These are phyloP conservation scores for Nyctibius grandis DNA, from an alignment of 2,797 vertebrate species.

Conservation along the genomic window DNA sequence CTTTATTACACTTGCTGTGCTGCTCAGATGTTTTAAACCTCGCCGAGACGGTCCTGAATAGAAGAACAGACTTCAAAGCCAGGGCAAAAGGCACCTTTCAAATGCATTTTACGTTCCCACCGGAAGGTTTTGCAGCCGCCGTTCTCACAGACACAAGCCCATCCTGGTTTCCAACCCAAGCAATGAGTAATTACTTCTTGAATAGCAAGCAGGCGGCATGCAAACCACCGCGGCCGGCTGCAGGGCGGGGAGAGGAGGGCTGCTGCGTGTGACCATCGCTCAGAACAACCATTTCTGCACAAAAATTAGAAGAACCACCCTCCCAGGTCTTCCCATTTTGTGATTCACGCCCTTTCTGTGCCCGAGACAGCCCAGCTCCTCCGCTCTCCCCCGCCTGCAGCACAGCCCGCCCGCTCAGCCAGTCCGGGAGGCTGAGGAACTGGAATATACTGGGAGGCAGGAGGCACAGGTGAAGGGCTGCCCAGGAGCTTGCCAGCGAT, in stretches of 20 bases:
- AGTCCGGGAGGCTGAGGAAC: neutral
- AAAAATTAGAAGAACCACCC: neutral
- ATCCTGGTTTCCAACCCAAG: conserved; percentile 33
- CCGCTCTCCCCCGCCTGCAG: neutral
- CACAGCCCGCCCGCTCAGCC: neutral
- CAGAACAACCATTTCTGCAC: neutral
- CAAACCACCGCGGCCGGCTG: neutral
- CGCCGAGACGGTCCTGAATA: neutral
- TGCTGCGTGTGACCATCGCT: fast-evolving
- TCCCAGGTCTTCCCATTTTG: neutral
- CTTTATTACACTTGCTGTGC: neutral
- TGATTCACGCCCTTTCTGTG: neutral
- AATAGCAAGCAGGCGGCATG: neutral
- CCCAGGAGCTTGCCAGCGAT: neutral
- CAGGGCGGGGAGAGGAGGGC: neutral
- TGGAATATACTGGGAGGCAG: neutral
- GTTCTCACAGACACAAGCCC: conserved; percentile 29
- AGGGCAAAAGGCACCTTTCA: neutral
- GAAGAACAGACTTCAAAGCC: conserved; percentile 41
- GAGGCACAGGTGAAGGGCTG: neutral
- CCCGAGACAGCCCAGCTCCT: neutral
- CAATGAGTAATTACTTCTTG: conserved; percentile 9
- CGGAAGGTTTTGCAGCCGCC: neutral
- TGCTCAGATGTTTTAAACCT: conserved; percentile 6
- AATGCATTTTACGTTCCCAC: neutral